Evolutionary conservation across 2,113 vertebrate genomes (phyloP).

Genomic region (Lucifuga dentata): DNA sequence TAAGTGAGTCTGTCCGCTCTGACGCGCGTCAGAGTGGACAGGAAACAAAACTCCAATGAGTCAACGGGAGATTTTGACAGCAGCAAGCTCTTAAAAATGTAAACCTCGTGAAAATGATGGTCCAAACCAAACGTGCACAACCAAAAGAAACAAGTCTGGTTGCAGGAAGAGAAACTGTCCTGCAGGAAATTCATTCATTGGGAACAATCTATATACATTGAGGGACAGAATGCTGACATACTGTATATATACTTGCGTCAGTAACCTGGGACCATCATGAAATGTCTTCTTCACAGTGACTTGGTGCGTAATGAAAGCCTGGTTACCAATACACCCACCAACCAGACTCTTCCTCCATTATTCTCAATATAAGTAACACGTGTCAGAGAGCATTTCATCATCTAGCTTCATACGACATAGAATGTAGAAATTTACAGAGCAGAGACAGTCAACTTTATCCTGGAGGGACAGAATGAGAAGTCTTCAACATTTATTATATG

Average conservation of each 20-base stretch:
- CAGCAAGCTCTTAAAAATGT: slow-evolving; percentile 26
- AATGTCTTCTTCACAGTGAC: slow-evolving; percentile 44
- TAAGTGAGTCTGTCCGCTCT: too few species aligned
- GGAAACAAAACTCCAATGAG: slow-evolving; percentile 7
- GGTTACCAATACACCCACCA: background rate
- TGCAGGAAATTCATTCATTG: background rate
- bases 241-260: background rate
- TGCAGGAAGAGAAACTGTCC: background rate
- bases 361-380: background rate
- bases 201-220: slow-evolving; percentile 9
- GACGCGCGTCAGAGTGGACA: background rate
- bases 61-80: slow-evolving; percentile 26
- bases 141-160: slow-evolving; percentile 8
- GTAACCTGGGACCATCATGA: slow-evolving; percentile 18
- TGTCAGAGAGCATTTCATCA: slow-evolving; percentile 10
- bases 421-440: slow-evolving; percentile 9
- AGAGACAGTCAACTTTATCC: slow-evolving; percentile 7
- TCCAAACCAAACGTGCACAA: slow-evolving; percentile 33
- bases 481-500: slow-evolving; percentile 30
- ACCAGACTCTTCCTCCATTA: background rate
- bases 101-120: slow-evolving; percentile 28
- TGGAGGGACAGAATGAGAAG: slow-evolving; percentile 2
- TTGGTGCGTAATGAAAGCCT: background rate
- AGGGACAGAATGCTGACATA: background rate
- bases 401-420: slow-evolving; percentile 3